These are phyloP conservation scores for Athalia circularis DNA, from an alignment of 2,888 invertebrate genomes.

Conservation along the genomic window DNA sequence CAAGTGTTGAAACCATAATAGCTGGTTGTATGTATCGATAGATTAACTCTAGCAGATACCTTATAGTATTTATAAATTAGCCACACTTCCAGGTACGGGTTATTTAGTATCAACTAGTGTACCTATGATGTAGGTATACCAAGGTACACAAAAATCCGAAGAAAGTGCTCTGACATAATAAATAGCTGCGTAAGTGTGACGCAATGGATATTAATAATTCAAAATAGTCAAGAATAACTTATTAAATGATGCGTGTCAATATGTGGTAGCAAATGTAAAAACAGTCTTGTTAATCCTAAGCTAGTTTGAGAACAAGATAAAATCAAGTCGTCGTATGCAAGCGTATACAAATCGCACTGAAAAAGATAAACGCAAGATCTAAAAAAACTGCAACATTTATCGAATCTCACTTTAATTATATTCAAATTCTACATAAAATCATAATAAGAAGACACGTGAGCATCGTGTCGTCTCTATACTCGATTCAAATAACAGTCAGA, in stretches of 20 bases:
- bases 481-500: neutral
- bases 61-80: conserved; percentile 35
- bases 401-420: too few species aligned
- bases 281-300: conserved; percentile 4
- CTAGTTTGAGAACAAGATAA: neutral
- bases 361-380: conserved; percentile 8
- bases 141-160: conserved; percentile 16
- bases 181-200: conserved; percentile 20
- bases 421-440: too few species aligned
- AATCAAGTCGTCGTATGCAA: conserved; percentile 13
- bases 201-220: conserved; percentile 10
- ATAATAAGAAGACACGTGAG: too few species aligned
- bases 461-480: too few species aligned
- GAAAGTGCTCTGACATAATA: conserved; percentile 24
- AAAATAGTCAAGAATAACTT: neutral
- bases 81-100: conserved; percentile 4
- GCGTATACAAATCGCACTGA: conserved; percentile 9
- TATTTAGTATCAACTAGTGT: conserved; percentile 13
- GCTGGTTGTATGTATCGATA: conserved; percentile 31
- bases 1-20: conserved; percentile 38
- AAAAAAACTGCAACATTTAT: too few species aligned
- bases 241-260: conserved; percentile 7
- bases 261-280: neutral
- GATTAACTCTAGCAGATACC: conserved; percentile 21
- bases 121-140: neutral